phyloP scores from a whole-genome alignment of 2,113 vertebrate species.

The Tachysurus fulvidraco region DNA sequence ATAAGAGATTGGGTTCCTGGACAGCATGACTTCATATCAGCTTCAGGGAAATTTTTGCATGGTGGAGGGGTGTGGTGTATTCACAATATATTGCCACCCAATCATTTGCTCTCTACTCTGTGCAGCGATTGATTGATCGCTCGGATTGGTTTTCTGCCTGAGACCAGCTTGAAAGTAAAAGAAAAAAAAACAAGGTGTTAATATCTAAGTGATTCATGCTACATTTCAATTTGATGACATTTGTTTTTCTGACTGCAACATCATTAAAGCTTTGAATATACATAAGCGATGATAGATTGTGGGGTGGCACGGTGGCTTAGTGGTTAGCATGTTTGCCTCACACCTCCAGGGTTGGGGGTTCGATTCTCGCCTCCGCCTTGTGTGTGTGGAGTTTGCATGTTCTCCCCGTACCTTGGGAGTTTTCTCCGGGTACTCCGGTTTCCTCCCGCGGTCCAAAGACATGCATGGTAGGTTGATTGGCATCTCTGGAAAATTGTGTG shows the following conservation, averaged over 20 bases:
- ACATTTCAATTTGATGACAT: neutral
- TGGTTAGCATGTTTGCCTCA: no score
- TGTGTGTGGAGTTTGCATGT: no score
- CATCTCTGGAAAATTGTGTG: no score
- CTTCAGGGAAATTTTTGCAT: conserved; percentile 24
- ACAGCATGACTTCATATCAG: conserved; percentile 66
- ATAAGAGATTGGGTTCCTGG: conserved; percentile 68
- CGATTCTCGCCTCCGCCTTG: no score
- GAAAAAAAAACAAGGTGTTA: neutral
- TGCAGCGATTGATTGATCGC: neutral
- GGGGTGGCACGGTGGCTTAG: no score
- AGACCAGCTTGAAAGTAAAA: neutral
- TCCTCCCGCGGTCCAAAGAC: no score
- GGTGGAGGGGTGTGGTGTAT: conserved; percentile 37
- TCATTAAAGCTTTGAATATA: neutral
- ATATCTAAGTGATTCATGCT: neutral
- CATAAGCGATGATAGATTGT: no score
- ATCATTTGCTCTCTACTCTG: conserved; percentile 13
- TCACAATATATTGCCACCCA: conserved; percentile 18
- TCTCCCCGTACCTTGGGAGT: no score
- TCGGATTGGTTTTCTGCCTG: neutral
- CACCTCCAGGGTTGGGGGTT: no score
- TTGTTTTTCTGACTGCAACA: neutral
- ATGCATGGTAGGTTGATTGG: no score
- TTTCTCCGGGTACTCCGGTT: no score